phyloP scores from a whole-genome alignment of 2,113 vertebrate species.

The Phaetusa simplex region DNA sequence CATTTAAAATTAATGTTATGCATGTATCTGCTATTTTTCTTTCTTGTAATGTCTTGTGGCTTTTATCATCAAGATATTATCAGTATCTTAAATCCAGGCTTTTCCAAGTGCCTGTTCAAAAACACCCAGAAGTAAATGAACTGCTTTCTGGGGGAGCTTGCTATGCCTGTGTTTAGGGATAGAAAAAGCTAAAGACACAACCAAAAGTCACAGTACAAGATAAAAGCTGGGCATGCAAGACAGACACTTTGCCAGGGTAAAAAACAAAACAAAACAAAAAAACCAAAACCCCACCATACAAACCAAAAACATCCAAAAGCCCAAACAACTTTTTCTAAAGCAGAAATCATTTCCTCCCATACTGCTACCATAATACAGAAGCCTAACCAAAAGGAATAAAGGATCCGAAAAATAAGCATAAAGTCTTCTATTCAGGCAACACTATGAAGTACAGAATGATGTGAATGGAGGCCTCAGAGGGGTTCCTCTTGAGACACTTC shows the following conservation, averaged over 20 bases:
- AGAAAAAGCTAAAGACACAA: background rate
- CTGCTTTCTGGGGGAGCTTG: background rate
- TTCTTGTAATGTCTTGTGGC: background rate
- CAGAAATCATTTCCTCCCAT: background rate
- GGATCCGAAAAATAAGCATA: background rate
- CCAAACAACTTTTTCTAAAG: background rate
- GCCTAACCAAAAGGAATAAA: background rate
- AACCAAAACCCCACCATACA: background rate
- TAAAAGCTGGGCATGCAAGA: background rate
- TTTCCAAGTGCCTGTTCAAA: background rate
- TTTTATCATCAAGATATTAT: background rate
- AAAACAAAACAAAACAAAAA: background rate
- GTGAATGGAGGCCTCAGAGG: background rate
- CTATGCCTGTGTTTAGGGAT: background rate
- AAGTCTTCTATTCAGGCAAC: background rate
- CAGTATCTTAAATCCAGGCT: background rate
- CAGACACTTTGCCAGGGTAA: background rate
- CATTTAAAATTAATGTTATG: background rate
- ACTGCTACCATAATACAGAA: background rate
- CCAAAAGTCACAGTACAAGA: background rate
- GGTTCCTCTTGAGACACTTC: background rate
- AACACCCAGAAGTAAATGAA: background rate
- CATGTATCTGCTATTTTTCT: background rate
- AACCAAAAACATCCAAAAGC: background rate
- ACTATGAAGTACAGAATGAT: background rate